phyloP scores from a whole-genome alignment of 2,888 invertebrate species.

The Ypsolopha sequella region DNA sequence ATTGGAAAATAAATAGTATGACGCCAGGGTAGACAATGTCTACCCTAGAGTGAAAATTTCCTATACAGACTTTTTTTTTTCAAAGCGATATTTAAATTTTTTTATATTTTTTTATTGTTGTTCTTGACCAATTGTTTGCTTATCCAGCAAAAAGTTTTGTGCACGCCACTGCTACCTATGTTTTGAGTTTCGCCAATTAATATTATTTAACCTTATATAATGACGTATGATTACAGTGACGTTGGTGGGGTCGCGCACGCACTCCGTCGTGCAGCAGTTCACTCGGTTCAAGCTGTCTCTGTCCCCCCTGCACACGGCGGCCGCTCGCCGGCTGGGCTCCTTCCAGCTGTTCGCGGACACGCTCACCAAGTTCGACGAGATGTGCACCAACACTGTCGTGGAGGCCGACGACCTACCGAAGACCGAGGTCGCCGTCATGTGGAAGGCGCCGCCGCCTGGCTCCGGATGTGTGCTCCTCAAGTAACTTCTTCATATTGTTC shows the following conservation, averaged over 20 bases:
- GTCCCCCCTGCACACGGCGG: constrained; percentile 71
- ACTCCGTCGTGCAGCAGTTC: constrained; percentile 79
- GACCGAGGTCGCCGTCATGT: constrained; percentile 87
- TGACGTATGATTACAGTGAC: constrained; percentile 59
- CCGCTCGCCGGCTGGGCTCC: constrained; percentile 45
- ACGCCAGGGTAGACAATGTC: too few species aligned
- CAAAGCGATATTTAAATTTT: too few species aligned
- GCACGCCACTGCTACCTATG: too few species aligned
- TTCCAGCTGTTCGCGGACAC: constrained; percentile 70
- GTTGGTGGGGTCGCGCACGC: constrained; percentile 75
- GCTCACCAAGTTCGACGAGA: constrained; percentile 79
- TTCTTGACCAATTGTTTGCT: too few species aligned
- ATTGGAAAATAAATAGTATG: too few species aligned
- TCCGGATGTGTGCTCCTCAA: constrained; percentile 90
- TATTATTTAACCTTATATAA: too few species aligned
- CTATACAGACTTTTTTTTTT: too few species aligned
- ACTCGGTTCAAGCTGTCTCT: constrained; percentile 83
- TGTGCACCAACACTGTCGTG: constrained; percentile 86
- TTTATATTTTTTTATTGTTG: too few species aligned
- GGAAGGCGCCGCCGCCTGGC: constrained; percentile 89
- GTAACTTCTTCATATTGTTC: constrained; percentile 41
- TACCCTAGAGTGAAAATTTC: too few species aligned
- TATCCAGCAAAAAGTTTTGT: too few species aligned
- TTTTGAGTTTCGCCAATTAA: too few species aligned
- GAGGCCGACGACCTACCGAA: constrained; percentile 85